phyloP scores from a whole-genome alignment of 92 coral and sea anemone genomes.

The Pocillopora grandis region DNA sequence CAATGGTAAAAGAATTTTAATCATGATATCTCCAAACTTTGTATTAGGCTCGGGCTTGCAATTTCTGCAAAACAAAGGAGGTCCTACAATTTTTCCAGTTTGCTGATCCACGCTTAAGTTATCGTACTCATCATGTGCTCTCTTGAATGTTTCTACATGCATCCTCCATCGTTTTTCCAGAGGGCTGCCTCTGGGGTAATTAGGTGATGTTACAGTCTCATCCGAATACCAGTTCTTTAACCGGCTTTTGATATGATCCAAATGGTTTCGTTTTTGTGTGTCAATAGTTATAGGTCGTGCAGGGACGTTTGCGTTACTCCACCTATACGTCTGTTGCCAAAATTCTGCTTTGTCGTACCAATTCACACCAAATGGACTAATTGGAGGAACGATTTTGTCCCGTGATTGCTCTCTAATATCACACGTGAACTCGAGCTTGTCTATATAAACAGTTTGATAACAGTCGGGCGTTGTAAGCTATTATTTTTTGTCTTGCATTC shows the following conservation, averaged over 20 bases:
- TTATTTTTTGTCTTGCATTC: constrained; percentile 26
- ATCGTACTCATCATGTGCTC: constrained; percentile 28
- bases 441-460: too few relatives aligned
- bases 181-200: constrained; percentile 12
- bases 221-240: constrained; percentile 53
- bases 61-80: too few relatives aligned
- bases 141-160: neutral
- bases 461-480: neutral
- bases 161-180: constrained; percentile 38
- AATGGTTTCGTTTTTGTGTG: neutral
- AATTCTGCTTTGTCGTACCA: neutral
- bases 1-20: constrained; percentile 50
- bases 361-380: constrained; percentile 28
- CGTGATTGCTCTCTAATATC: constrained; percentile 49
- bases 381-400: constrained; percentile 62
- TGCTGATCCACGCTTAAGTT: neutral
- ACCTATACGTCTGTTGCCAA: constrained; percentile 67
- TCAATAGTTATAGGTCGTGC: constrained; percentile 11
- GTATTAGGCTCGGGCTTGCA: constrained; percentile 18
- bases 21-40: constrained; percentile 57
- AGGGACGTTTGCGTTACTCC: constrained; percentile 38
- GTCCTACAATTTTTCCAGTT: neutral
- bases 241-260: constrained; percentile 35
- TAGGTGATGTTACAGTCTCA: constrained; percentile 29
- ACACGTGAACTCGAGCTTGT: constrained; percentile 23